These are phyloP conservation scores for Empis stercorea DNA, from an alignment of 2,888 invertebrate genomes.

Conservation along the genomic window DNA sequence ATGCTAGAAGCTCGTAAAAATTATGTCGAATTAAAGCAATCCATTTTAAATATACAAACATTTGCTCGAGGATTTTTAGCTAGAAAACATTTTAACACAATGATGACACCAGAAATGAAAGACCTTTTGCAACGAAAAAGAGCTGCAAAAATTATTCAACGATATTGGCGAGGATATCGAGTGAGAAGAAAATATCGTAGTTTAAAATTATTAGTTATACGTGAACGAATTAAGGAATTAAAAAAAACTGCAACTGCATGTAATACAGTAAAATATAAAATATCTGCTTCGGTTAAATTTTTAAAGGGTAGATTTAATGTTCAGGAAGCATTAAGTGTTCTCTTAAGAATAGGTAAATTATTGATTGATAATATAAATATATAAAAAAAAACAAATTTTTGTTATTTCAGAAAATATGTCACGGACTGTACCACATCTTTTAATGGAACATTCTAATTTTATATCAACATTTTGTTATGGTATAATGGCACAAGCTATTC, in stretches of 20 bases:
- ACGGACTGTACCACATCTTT: constrained; percentile 31
- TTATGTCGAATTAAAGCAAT: constrained; percentile 21
- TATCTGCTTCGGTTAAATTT: constrained; percentile 27
- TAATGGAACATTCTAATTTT: constrained; percentile 30
- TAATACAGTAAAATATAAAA: constrained; percentile 26
- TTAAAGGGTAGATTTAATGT: constrained; percentile 27
- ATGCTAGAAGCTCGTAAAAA: constrained; percentile 30
- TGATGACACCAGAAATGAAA: constrained; percentile 37
- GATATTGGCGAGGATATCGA: constrained; percentile 42
- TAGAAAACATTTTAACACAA: constrained; percentile 36
- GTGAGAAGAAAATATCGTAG: constrained; percentile 25
- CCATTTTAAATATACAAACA: constrained; percentile 30
- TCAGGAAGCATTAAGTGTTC: constrained; percentile 25
- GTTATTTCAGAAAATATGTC: constrained; percentile 28
- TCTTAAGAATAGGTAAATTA: constrained; percentile 27
- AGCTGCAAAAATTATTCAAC: constrained; percentile 53
- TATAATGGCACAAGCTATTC: constrained; percentile 36
- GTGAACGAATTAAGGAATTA: constrained; percentile 22
- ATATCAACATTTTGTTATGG: constrained; percentile 34
- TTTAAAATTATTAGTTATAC: constrained; percentile 20
- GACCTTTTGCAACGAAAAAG: constrained; percentile 35
- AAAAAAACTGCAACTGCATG: constrained; percentile 17
- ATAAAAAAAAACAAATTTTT: neutral
- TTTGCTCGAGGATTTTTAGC: constrained; percentile 39
- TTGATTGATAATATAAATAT: neutral